Base-by-base conservation (phyloP, 2,888 invertebrate species). In the Aphelenchoides bicaudatus region DNA sequence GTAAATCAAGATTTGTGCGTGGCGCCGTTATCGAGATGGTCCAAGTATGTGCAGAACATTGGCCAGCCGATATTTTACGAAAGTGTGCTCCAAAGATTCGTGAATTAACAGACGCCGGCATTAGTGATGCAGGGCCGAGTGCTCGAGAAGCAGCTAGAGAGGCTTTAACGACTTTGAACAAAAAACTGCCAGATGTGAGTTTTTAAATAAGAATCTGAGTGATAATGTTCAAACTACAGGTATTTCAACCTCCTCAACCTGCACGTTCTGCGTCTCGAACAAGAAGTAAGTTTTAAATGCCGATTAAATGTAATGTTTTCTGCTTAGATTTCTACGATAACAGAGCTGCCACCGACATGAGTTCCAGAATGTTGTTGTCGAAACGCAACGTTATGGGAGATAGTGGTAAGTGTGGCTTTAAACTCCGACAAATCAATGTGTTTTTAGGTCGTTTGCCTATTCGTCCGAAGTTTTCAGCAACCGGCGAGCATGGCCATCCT, bases 161-260 rank as follows among this genome's bases (percentile, higher is more conserved):
- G n/a, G 52, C 47, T 6, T 16, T 51, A n/a, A 43, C 43, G 43
- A 43, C 25, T n/a, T n/a, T 43, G 8, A 43, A 25, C 43, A 43
- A 43, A n/a, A 43, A 43, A 25, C 16, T 43, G 23, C 43, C 43
- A 6, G 43, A 43, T n/a, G 43, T 43, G 8, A 6, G 16, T 43
- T 19, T 8, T 34, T 34, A 34, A 13, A 13, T 34, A 13, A 13
- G 13, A 13, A 13, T 34, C 13, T 34, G 16, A 34, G 34, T 16
- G 34, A 13, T 34, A 13, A 34, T 34, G 43, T 43, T 43, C n/a
- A n/a, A n/a, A n/a, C n/a, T 43, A 8, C 43, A 43, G 43, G 23
- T 10, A 10, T 43, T 43, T n/a, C 43, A 43, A n/a, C 43, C 43
- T 10, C 43, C 43, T 10, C 43, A 6, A 6, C 43, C 25, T 19